Evolutionary conservation across 2,113 vertebrate genomes (phyloP).

Genomic region (Crotalus horridus): DNA sequence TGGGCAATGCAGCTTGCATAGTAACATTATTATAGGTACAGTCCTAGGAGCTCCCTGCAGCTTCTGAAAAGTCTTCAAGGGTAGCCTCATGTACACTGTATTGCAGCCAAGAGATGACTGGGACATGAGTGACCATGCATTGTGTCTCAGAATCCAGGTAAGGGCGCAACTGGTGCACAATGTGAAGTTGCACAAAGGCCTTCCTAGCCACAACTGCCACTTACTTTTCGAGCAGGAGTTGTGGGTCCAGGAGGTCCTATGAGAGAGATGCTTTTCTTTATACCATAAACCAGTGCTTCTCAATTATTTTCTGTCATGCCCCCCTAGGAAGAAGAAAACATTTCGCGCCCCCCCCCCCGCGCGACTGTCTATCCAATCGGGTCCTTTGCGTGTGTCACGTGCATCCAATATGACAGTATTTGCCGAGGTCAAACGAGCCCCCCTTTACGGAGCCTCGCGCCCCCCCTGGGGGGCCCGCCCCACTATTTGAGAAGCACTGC

Average conservation of each 20-base stretch:
- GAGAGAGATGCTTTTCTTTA: neutral
- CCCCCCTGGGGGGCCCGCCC: too few species aligned
- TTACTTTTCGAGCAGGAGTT: neutral
- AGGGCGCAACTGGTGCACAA: neutral
- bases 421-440: too few species aligned
- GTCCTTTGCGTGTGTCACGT: too few species aligned
- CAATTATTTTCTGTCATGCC: too few species aligned
- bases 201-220: neutral
- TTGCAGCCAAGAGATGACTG: neutral
- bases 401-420: too few species aligned
- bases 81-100: neutral
- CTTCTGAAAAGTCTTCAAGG: neutral
- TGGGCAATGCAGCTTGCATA: neutral
- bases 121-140: neutral
- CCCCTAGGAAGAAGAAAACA: too few species aligned
- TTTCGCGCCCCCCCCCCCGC: too few species aligned
- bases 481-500: too few species aligned
- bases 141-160: neutral
- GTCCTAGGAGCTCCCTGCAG: neutral
- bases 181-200: too few species aligned
- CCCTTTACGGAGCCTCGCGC: too few species aligned
- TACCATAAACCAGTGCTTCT: too few species aligned
- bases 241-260: neutral
- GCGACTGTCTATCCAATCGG: too few species aligned
- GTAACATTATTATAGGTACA: neutral